A percentile compares a stretch with the other conserved stretches of the same genome.
Evolutionary conservation across 1,140 invertebrate species (phyloP).

Genomic region (Trypoxylus dichotomus): DNA sequence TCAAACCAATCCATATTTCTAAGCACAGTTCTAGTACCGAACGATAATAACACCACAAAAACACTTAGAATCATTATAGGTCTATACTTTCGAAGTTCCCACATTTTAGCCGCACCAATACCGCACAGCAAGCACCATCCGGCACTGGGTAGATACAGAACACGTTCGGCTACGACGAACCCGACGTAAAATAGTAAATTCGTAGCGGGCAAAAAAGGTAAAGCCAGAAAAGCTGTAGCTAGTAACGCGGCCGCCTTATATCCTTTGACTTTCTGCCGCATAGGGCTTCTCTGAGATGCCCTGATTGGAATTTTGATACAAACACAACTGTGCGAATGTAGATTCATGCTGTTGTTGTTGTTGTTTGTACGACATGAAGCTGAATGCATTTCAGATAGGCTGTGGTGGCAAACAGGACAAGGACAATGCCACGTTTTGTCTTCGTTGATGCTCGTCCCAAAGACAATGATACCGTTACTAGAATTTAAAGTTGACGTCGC

Average conservation of each 20-base stretch:
- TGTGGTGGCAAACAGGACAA: constrained; percentile 59
- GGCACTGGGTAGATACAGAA: constrained; percentile 93
- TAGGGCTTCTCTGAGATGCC: constrained; percentile 6
- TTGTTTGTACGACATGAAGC: constrained; percentile 59
- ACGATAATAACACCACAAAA: constrained; percentile 66
- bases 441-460: constrained; percentile 16
- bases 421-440: constrained; percentile 47
- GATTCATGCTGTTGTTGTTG: constrained; percentile 57
- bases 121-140: constrained; percentile 90
- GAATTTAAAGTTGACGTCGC: not conserved
- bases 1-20: constrained; percentile 90
- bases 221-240: constrained; percentile 75
- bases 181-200: constrained; percentile 96
- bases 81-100: constrained; percentile 45
- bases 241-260: constrained; percentile 58
- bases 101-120: constrained; percentile 66
- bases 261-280: constrained; percentile 44
- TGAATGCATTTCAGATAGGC: constrained; percentile 59
- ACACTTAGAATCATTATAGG: constrained; percentile 58
- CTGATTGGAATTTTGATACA: constrained; percentile 30
- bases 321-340: constrained; percentile 40
- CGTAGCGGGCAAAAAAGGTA: constrained; percentile 92
- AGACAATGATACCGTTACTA: constrained; percentile 5
- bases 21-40: constrained; percentile 75
- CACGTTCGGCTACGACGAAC: constrained; percentile 94